Base-by-base conservation (phyloP, 1,140 invertebrate species). In the Lasioglossum baleicum region DNA sequence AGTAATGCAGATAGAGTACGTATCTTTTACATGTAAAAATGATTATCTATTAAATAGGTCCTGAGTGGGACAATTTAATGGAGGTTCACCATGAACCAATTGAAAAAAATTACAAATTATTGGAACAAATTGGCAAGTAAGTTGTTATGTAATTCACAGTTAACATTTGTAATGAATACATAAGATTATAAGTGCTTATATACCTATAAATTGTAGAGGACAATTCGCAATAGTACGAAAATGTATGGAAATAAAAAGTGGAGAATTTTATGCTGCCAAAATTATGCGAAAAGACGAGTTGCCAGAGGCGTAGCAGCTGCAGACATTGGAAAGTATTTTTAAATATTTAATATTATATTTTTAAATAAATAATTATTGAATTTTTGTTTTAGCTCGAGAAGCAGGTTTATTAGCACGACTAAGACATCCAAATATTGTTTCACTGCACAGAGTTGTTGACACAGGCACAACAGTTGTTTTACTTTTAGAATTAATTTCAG, bases 201-300 rank as follows among this genome's bases (percentile, higher is more conserved):
- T 75, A 75, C 67, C 63, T 81, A 7, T 74, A 71, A 78, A 75
- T 92, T 92, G 2, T 80, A 96, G 95, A 88, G 96, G 96, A 44
- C 96, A 96, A 90, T 97, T 96, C 93, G 96, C 96, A 2, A 94
- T 95, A 77, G 96, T 96, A 53, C 92, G 94, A 88, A 93, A 94
- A 91, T 95, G 95, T 81, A 90, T 92, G 48, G 94, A 96, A 84
- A 90, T 93, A 72, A 92, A 93, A 82, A 95, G 94, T 7, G 94
- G 94, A 2, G 83, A 91, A 17, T 90, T 94, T 71, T 96, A 94
- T 91, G 96, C 96, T 20, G 96, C 96, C 82, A 96, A 96, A 91
- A 96, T 95, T 87, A 95, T 96, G 86, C 95, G 80, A 96, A 96
- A 85, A 91, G 95, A 63, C 92, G 95, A 71, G 94, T 94, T 79